Conservation (phyloP, 2,888 invertebrate genomes). For the Meganola albula region DNA sequence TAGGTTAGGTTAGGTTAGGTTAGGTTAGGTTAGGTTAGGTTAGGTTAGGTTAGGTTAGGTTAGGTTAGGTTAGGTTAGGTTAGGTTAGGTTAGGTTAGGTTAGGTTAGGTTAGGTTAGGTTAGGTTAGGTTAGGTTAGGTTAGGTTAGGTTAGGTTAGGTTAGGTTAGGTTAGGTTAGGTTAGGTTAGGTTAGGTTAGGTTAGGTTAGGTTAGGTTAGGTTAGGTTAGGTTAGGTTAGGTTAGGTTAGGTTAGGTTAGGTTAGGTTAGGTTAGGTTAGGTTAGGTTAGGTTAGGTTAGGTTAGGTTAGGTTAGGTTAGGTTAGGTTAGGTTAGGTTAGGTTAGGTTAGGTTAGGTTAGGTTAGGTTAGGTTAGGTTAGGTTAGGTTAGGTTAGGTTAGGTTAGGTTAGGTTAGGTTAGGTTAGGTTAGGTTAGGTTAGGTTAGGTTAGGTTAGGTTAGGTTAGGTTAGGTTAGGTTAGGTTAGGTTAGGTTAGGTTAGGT, state of each 20-base stretch:
- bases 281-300: conserved; percentile 5
- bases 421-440: conserved; percentile 5
- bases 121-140: conserved; percentile 15
- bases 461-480: conserved; percentile 5
- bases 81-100: conserved; percentile 12
- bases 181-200: conserved; percentile 7
- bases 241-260: conserved; percentile 5
- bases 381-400: conserved; percentile 5
- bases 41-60: conserved; percentile 13
- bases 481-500: conserved; percentile 5
- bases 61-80: conserved; percentile 13
- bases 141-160: conserved; percentile 15
- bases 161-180: conserved; percentile 8
- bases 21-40: conserved; percentile 8
- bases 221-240: conserved; percentile 5
- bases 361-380: conserved; percentile 5
- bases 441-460: conserved; percentile 5
- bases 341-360: conserved; percentile 5
- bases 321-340: conserved; percentile 5
- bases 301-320: conserved; percentile 5
- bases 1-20: conserved; percentile 5
- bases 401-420: conserved; percentile 5
- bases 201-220: conserved; percentile 5
- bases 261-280: conserved; percentile 5
- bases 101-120: conserved; percentile 13